phyloP scores from a whole-genome alignment of 2,797 vertebrate species.

The Melanotaenia trifasciata region DNA sequence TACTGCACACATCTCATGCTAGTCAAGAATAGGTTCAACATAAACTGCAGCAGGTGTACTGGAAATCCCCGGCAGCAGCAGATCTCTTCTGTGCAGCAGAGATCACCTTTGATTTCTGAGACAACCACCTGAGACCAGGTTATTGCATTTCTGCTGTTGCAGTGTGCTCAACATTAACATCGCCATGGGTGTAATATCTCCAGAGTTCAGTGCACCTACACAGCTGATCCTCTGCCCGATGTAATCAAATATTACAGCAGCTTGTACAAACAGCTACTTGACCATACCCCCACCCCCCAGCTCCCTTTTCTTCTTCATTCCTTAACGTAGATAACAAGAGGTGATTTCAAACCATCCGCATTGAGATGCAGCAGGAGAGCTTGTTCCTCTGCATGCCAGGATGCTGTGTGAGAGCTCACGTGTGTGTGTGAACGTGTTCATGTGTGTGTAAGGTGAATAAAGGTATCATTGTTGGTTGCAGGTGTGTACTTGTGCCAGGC shows the following conservation, averaged over 20 bases:
- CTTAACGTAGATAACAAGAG: conserved; percentile 58
- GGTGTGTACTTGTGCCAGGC: conserved; percentile 83
- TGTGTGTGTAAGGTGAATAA: conserved; percentile 68
- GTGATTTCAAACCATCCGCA: conserved; percentile 46
- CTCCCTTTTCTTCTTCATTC: conserved; percentile 34
- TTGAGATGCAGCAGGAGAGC: conserved; percentile 40
- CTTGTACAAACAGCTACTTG: conserved; percentile 65
- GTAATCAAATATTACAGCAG: conserved; percentile 67
- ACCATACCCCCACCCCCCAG: conserved; percentile 19
- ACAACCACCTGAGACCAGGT: conserved; percentile 41
- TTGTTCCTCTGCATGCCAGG: conserved; percentile 31
- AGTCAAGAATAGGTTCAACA: conserved; percentile 23
- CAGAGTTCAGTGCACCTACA: conserved; percentile 17
- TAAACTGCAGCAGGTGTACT: conserved; percentile 69
- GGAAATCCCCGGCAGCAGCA: conserved; percentile 57
- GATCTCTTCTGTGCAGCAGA: conserved; percentile 34
- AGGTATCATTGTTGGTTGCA: conserved; percentile 81
- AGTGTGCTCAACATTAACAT: conserved; percentile 27
- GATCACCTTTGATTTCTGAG: conserved; percentile 67
- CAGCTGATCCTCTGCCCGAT: conserved; percentile 55
- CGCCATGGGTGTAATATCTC: conserved; percentile 23
- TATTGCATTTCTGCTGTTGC: conserved; percentile 45
- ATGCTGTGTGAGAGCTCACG: conserved; percentile 25
- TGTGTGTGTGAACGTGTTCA: conserved; percentile 17
- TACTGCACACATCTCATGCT: no score